Base-by-base conservation (phyloP, 2,113 vertebrate species). In the Pygoscelis antarcticus region DNA sequence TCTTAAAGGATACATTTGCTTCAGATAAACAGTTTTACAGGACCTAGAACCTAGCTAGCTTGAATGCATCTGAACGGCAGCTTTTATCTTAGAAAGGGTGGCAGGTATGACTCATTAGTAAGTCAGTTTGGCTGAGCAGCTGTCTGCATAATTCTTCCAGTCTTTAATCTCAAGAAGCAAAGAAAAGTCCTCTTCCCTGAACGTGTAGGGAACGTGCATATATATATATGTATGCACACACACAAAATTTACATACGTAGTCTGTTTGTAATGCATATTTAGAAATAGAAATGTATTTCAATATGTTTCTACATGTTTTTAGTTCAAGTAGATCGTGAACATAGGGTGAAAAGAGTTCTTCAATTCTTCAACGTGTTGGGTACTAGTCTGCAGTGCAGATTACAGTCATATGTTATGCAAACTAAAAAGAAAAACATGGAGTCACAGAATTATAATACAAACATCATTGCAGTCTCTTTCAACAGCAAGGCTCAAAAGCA, bases 131-230 rank as follows among this genome's bases (percentile, higher is more conserved):
- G 65, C 87, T 81, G 93, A 93, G 66, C 96, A 95, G 75, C 93
- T 94, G 82, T 94, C 93, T 94, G 95, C 88, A 90, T 96, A 92
- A 93, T 94, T 91, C 68, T 91, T 82, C 23, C 61, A 76, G 25
- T 82, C 89, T 88, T 86, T 90, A 85, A 88, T 90, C n/a, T 86
- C 29, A 58, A 90, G 85, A 83, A 79, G 61, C 36, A 36, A 36
- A 36, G 36, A 36, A 62, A 84, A 94, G 5, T 17, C 42, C 36
- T 69, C 57, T 88, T 94, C 36, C 65, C 58, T 70, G 27, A 77
- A 54, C 0, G 1, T 66, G 27, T 78, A 3, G 84, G 32, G 83
- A 25, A 68, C 30, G 52, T 40, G 60, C 52, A 25, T 55, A 30
- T 8, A 38, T 8, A 38, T 38, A 19, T 58, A 44, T 70, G 29